Conservation (phyloP, 2,797 vertebrate species). For the Okamejei kenojei region DNA sequence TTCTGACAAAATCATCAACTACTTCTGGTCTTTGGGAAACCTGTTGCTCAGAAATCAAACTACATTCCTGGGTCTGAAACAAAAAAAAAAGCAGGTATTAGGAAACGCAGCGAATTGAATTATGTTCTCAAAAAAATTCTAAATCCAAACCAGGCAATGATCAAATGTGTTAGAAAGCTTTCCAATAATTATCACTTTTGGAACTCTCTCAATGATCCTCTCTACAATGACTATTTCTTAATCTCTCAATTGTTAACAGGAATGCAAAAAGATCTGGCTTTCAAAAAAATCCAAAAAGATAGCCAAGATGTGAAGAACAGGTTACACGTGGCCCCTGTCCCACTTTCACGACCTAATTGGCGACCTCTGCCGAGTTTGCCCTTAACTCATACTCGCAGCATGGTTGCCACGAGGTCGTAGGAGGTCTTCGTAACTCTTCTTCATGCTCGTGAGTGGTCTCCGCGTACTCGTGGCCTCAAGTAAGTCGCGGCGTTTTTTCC, state of each 20-base stretch:
- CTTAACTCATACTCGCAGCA: too few species aligned
- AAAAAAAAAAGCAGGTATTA: background rate
- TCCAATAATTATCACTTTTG: background rate
- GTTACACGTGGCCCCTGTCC: background rate
- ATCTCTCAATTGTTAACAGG: too few species aligned
- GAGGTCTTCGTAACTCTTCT: too few species aligned
- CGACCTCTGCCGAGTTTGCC: too few species aligned
- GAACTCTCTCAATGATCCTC: background rate
- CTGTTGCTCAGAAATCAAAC: constrained; percentile 45
- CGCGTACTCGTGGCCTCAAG: too few species aligned
- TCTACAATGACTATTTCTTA: background rate
- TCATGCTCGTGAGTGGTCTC: too few species aligned
- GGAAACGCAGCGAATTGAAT: background rate
- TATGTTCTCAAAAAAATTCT: background rate
- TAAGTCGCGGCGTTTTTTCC: too few species aligned
- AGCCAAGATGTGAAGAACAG: background rate
- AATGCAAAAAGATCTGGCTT: too few species aligned
- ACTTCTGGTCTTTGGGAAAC: constrained; percentile 53
- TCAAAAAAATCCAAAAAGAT: background rate
- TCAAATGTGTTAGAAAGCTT: background rate
- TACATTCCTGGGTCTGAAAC: constrained; percentile 53
- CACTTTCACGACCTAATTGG: too few species aligned
- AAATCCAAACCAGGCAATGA: background rate
- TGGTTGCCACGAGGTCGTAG: too few species aligned
- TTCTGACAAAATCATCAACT: constrained; percentile 75